These are phyloP conservation scores for Cyanoramphus novaezelandiae DNA, from an alignment of 2,113 vertebrate genomes.

Conservation along the genomic window DNA sequence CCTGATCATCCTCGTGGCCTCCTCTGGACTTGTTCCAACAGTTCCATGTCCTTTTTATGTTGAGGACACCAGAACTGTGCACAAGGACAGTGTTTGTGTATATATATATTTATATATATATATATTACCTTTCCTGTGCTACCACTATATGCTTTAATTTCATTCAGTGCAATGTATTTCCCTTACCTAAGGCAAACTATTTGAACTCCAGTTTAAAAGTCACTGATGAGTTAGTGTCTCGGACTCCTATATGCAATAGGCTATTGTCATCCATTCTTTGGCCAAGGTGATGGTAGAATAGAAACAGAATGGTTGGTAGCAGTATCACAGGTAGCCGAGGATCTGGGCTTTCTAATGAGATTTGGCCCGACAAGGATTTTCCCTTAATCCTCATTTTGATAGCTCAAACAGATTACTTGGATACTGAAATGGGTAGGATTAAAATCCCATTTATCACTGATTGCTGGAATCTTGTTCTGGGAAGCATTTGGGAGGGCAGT, in stretches of 20 bases:
- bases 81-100: no score
- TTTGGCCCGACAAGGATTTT: neutral
- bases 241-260: neutral
- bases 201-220: neutral
- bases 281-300: neutral
- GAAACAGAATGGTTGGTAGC: neutral
- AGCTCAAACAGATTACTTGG: neutral
- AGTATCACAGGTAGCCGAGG: neutral
- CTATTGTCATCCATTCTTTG: neutral
- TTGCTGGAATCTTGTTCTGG: neutral
- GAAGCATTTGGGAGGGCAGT: neutral
- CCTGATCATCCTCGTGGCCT: no score
- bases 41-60: no score
- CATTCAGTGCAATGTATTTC: neutral
- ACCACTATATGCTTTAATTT: neutral
- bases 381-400: neutral
- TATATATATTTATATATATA: no score
- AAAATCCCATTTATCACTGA: neutral
- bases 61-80: no score
- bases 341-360: neutral
- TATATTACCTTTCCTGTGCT: neutral
- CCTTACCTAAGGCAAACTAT: neutral
- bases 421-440: neutral
- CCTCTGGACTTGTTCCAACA: no score
- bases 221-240: neutral